phyloP scores from a whole-genome alignment of 2,888 invertebrate species.

The Cremastobaeus sp. region DNA sequence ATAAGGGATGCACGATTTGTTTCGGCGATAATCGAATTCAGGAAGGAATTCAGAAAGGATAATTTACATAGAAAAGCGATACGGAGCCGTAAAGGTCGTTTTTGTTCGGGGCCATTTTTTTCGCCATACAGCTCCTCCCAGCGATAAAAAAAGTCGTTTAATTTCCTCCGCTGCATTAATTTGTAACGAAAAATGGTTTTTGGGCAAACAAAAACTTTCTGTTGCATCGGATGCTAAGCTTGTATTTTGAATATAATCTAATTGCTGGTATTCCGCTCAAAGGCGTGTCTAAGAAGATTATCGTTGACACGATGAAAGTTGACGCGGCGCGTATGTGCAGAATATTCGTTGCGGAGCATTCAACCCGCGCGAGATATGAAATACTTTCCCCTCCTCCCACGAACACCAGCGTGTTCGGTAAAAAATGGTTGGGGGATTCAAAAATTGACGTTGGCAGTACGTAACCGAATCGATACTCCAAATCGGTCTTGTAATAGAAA shows the following conservation, averaged over 20 bases:
- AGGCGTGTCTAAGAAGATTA: constrained; percentile 23
- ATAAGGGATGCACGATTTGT: constrained; percentile 8
- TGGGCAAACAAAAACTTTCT: constrained; percentile 4
- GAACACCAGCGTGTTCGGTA: neutral
- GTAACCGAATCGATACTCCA: constrained; percentile 21
- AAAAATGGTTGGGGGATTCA: constrained; percentile 7
- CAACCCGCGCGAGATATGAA: neutral
- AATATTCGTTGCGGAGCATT: constrained; percentile 4
- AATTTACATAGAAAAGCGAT: constrained; percentile 6
- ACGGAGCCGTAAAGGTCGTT: neutral
- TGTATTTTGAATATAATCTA: constrained; percentile 13
- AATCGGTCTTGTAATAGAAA: constrained; percentile 23
- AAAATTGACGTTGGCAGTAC: constrained; percentile 6
- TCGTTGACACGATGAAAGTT: constrained; percentile 7
- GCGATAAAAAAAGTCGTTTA: neutral
- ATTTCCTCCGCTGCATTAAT: neutral
- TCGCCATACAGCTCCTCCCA: neutral
- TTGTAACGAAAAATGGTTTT: neutral
- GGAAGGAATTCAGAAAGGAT: neutral
- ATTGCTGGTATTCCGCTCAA: constrained; percentile 7
- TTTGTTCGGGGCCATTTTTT: neutral
- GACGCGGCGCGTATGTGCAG: neutral
- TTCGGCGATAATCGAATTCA: constrained; percentile 23
- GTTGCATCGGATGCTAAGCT: constrained; percentile 2
- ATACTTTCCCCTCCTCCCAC: neutral